A percentile compares a stretch with the other conserved stretches of the same genome.
phyloP scores from a whole-genome alignment of 2,113 vertebrate species.

The Piprites chloris region DNA sequence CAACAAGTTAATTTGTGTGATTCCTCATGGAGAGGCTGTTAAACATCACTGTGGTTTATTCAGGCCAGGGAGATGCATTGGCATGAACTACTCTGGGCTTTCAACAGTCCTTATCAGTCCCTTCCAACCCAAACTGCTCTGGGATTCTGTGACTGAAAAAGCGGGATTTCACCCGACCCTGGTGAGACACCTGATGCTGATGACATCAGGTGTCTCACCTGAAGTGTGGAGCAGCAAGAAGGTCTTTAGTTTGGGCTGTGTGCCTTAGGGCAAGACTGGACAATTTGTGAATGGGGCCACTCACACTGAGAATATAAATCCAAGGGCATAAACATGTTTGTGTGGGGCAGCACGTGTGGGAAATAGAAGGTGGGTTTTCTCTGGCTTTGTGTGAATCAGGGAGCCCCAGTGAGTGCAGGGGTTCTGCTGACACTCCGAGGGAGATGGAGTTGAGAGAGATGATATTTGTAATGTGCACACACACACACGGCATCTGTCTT shows the following conservation, averaged over 20 bases:
- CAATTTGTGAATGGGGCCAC: background rate
- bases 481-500: accelerated
- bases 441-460: background rate
- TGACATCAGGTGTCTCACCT: background rate
- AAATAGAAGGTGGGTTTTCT: background rate
- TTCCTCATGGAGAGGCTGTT: background rate
- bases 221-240: background rate
- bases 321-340: accelerated
- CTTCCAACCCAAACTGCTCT: background rate
- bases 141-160: background rate
- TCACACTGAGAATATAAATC: background rate
- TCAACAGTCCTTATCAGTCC: background rate
- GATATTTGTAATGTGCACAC: accelerated
- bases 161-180: background rate
- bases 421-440: background rate
- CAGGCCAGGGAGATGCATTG: background rate
- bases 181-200: background rate
- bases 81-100: background rate
- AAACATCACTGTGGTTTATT: background rate
- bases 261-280: background rate
- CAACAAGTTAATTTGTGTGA: background rate
- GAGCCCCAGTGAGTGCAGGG: background rate
- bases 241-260: background rate
- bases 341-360: accelerated
- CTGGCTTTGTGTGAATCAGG: background rate